Conservation (phyloP, 2,888 invertebrate genomes). For the Cybosia mesomella region DNA sequence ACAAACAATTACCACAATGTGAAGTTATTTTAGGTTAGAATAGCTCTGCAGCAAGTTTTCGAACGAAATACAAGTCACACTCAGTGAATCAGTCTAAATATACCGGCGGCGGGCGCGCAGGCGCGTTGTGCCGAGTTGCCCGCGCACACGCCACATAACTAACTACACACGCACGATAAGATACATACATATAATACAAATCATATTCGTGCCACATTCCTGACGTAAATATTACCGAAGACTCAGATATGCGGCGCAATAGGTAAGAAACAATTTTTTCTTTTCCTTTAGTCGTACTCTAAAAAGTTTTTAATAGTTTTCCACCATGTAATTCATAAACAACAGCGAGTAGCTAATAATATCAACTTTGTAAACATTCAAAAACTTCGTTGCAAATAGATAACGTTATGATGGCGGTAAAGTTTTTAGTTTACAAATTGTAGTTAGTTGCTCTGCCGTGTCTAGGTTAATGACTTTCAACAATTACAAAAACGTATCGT, state of each 20-base stretch:
- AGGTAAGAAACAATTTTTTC: conserved; percentile 71
- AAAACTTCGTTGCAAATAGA: conserved; percentile 64
- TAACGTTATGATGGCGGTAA: conserved; percentile 59
- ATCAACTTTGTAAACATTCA: conserved; percentile 74
- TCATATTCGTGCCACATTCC: conserved; percentile 65
- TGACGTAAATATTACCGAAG: conserved; percentile 59
- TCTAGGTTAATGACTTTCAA: conserved; percentile 61
- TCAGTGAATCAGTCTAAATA: conserved; percentile 83
- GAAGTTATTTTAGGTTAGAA: conserved; percentile 65
- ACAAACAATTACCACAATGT: conserved; percentile 44
- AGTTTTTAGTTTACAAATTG: conserved; percentile 51
- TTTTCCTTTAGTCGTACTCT: conserved; percentile 57
- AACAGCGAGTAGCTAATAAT: conserved; percentile 63
- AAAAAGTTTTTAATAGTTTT: conserved; percentile 61
- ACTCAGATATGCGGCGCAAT: conserved; percentile 76
- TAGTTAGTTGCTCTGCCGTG: conserved; percentile 45
- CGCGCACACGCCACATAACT: conserved; percentile 73
- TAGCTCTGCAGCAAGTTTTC: conserved; percentile 59
- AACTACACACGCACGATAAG: conserved; percentile 77
- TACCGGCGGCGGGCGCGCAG: conserved; percentile 78
- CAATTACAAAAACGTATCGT: conserved; percentile 52
- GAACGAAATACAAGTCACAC: conserved; percentile 73
- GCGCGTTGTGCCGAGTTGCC: conserved; percentile 70
- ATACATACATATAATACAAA: conserved; percentile 66
- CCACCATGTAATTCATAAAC: conserved; percentile 57